A percentile compares a stretch with the other conserved stretches of the same genome.
Conservation (phyloP, 2,113 vertebrate genomes). For the Proteles cristata region DNA sequence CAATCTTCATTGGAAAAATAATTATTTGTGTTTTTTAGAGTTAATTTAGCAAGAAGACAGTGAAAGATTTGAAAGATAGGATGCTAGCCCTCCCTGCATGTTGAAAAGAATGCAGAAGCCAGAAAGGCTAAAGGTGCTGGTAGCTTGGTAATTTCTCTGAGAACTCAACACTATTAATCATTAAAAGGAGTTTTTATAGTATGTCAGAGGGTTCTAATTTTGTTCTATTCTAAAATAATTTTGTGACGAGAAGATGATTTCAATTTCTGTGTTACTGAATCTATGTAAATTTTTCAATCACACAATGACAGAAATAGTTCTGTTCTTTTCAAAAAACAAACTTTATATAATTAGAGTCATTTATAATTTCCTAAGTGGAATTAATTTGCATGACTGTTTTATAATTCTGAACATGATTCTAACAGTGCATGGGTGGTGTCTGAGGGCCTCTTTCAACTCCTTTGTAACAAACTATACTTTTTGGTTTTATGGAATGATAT, state of each 20-base stretch:
- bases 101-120: not conserved
- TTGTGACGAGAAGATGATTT: not conserved
- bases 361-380: not conserved
- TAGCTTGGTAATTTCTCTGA: not conserved
- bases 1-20: not conserved
- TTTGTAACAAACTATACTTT: not conserved
- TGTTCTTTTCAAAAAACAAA: not conserved
- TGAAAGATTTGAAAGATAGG: constrained; percentile 7
- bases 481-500: not conserved
- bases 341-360: not conserved
- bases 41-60: constrained; percentile 44
- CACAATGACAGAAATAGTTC: not conserved
- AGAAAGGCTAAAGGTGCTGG: not conserved
- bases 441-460: not conserved
- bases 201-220: not conserved
- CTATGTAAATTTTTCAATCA: not conserved
- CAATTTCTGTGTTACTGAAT: not conserved
- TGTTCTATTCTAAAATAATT: not conserved
- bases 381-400: not conserved
- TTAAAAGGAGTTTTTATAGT: not conserved
- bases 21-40: constrained; percentile 4
- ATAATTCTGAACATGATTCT: not conserved
- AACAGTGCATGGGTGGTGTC: not conserved
- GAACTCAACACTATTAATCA: not conserved
- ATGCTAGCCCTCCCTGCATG: not conserved